Evolutionary conservation across 1,140 invertebrate genomes (phyloP).

Genomic region (Planococcus citri): DNA sequence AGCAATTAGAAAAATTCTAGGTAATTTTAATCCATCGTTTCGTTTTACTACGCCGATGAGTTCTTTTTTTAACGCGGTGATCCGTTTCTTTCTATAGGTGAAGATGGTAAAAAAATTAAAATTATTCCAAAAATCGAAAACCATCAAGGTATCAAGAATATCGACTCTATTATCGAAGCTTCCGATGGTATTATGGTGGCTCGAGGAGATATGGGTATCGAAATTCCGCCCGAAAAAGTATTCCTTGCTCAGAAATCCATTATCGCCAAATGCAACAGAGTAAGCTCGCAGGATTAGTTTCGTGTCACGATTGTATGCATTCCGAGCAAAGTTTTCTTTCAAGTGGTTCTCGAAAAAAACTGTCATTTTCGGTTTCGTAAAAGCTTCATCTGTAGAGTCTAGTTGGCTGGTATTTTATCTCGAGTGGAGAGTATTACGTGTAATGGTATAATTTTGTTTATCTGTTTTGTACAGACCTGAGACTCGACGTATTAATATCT

Average conservation of each 20-base stretch:
- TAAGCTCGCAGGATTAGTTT: constrained; percentile 29
- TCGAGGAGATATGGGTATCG: constrained; percentile 90
- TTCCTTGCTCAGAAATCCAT: constrained; percentile 97
- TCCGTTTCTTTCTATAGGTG: constrained; percentile 39
- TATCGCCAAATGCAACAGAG: constrained; percentile 82
- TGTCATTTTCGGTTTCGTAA: constrained; percentile 46
- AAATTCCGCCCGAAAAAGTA: constrained; percentile 97
- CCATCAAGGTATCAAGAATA: constrained; percentile 86
- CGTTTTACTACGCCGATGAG: too few relatives aligned
- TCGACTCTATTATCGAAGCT: constrained; percentile 85
- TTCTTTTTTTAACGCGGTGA: neutral
- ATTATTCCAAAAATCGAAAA: constrained; percentile 98
- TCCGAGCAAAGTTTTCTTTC: too few relatives aligned
- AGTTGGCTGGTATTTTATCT: too few relatives aligned
- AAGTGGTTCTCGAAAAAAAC: constrained; percentile 47
- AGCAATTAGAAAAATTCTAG: constrained; percentile 80
- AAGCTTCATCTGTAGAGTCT: too few relatives aligned
- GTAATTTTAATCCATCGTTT: too few relatives aligned
- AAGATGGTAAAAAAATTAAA: constrained; percentile 85
- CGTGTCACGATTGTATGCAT: too few relatives aligned
- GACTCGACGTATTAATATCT: too few relatives aligned
- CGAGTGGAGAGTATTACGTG: too few relatives aligned
- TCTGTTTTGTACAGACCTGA: too few relatives aligned
- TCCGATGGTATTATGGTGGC: constrained; percentile 97
- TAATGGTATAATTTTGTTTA: too few relatives aligned